phyloP scores from a whole-genome alignment of 1,140 invertebrate species.

The Alviniconcha marisindica region DNA sequence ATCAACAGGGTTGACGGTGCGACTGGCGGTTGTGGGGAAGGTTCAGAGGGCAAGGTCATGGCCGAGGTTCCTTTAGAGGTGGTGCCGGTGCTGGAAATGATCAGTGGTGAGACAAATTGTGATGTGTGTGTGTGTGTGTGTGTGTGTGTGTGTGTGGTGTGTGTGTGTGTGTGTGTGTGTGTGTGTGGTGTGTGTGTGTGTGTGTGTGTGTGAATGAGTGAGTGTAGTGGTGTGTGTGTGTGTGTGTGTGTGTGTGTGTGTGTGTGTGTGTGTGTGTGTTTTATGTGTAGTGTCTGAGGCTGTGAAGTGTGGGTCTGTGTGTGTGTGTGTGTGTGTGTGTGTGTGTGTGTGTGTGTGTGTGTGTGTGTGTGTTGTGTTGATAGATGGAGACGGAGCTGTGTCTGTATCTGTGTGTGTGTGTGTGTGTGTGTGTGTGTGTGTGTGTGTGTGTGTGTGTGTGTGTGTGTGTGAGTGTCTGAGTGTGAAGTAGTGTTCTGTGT shows the following conservation, averaged over 20 bases:
- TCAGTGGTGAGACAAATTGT: not conserved
- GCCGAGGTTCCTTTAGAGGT: constrained; percentile 22
- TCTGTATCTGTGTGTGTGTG: no score
- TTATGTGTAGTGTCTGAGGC: not conserved
- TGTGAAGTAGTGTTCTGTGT: no score
- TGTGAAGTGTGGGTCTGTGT: not conserved
- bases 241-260: not conserved
- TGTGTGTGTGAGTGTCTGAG: no score
- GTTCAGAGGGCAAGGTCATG: not conserved
- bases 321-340: constrained; percentile 3
- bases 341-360: not conserved
- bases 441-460: no score
- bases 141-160: not conserved
- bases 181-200: not conserved
- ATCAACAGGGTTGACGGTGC: no score
- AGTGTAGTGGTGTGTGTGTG: not conserved
- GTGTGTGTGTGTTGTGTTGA: not conserved
- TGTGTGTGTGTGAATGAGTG: not conserved
- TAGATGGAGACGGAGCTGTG: no score
- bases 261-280: constrained; percentile 1
- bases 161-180: constrained; percentile 9
- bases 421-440: no score
- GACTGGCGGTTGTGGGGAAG: not conserved
- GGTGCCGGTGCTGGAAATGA: constrained; percentile 6
- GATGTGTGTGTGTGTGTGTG: not conserved